These are phyloP conservation scores for Lates japonicus DNA, from an alignment of 2,797 vertebrate species.

Conservation along the genomic window DNA sequence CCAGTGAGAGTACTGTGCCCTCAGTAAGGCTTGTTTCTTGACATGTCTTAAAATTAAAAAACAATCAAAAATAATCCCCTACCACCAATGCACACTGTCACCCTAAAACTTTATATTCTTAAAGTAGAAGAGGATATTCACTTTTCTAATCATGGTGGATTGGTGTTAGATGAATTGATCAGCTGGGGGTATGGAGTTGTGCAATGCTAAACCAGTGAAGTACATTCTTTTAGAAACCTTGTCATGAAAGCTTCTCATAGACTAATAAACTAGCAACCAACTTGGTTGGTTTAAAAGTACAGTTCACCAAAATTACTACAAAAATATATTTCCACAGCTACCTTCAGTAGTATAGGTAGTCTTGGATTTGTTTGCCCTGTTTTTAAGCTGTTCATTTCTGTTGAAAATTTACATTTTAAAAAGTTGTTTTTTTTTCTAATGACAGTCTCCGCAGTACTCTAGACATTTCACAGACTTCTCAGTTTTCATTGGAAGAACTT, in stretches of 20 bases:
- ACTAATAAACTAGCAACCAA: not conserved
- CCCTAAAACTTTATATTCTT: not conserved
- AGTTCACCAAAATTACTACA: not conserved
- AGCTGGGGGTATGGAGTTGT: not conserved
- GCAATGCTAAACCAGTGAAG: not conserved
- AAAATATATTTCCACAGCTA: not conserved
- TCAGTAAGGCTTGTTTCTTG: not conserved
- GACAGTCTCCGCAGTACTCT: not conserved
- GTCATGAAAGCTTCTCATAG: not conserved
- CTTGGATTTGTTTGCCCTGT: not conserved
- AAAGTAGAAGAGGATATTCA: not conserved
- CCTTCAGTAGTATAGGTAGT: not conserved
- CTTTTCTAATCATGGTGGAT: too few relatives aligned
- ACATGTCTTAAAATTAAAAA: slow-evolving; percentile 1
- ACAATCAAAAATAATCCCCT: not conserved
- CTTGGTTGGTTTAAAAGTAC: not conserved
- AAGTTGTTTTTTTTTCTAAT: not conserved
- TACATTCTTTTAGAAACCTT: not conserved
- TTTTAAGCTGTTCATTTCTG: not conserved
- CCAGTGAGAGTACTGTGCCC: not conserved
- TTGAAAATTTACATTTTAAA: not conserved
- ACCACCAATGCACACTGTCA: not conserved
- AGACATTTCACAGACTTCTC: not conserved
- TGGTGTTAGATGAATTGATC: too few relatives aligned
- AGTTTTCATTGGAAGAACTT: not conserved